Evolutionary conservation across 2,113 vertebrate genomes (phyloP).

Genomic region (Tor tambroides): DNA sequence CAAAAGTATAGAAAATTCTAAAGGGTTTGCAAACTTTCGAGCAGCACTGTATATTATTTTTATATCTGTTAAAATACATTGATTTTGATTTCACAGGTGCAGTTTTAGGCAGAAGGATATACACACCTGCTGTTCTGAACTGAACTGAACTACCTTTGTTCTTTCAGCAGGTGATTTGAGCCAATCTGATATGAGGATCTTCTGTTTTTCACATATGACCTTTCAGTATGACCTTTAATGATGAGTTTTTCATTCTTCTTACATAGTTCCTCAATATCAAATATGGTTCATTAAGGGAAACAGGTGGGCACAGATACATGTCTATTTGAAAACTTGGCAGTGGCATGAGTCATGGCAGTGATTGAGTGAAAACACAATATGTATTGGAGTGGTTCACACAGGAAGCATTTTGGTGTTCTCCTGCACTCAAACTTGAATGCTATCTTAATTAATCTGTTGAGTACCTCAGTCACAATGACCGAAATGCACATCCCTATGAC

Average conservation of each 20-base stretch:
- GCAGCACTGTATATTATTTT: not conserved
- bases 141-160: not conserved
- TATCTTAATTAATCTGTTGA: not conserved
- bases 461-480: not conserved
- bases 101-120: not conserved
- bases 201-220: not conserved
- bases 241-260: slow-evolving; percentile 47
- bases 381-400: not conserved
- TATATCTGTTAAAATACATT: slow-evolving; percentile 1
- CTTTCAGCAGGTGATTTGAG: not conserved
- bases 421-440: too few relatives aligned
- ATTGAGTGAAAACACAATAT: not conserved
- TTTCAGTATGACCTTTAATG: slow-evolving; percentile 39
- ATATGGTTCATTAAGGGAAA: not conserved
- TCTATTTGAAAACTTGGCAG: not conserved
- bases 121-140: not conserved
- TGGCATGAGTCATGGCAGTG: not conserved
- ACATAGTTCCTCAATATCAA: slow-evolving; percentile 48
- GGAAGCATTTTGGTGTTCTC: not conserved
- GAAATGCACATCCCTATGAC: not conserved
- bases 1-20: too few relatives aligned
- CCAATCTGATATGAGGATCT: not conserved
- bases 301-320: not conserved
- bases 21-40: too few relatives aligned
- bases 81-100: not conserved